Conservation (phyloP, 2,113 vertebrate species). For the Lates calcarifer region DNA sequence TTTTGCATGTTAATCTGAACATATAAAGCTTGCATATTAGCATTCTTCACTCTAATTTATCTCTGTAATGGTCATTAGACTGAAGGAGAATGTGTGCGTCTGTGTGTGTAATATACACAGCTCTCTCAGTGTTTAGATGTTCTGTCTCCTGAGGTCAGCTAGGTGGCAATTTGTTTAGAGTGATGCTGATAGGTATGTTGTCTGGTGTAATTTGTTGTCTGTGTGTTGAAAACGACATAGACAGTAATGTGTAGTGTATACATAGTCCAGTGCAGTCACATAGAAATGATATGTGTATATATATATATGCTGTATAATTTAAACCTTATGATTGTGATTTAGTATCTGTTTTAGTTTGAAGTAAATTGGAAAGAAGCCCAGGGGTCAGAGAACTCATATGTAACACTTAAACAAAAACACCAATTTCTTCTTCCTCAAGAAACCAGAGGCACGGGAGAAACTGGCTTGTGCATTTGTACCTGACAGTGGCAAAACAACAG, state of each 20-base stretch:
- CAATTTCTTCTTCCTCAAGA: not conserved
- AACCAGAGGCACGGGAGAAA: not conserved
- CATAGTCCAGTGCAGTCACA: not conserved
- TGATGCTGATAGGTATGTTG: conserved; percentile 58
- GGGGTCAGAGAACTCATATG: not conserved
- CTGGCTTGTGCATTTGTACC: not conserved
- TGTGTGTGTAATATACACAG: conserved; percentile 65
- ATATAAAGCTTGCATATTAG: conserved; percentile 20
- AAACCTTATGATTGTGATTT: conserved; percentile 1
- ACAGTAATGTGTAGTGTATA: conserved; percentile 14
- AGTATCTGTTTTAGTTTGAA: not conserved
- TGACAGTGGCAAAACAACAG: not conserved
- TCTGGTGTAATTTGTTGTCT: conserved; percentile 59
- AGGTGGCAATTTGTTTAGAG: conserved; percentile 68
- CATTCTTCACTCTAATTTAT: conserved; percentile 58
- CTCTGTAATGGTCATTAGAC: conserved; percentile 56
- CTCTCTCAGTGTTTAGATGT: conserved; percentile 74
- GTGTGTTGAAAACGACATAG: conserved; percentile 12
- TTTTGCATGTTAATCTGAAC: conserved; percentile 7
- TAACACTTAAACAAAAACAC: not conserved
- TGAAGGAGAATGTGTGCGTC: conserved; percentile 49
- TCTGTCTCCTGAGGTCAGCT: conserved; percentile 72
- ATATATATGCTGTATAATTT: not conserved
- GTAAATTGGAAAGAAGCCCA: not conserved
- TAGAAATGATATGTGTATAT: conserved; percentile 23